A percentile compares a stretch with the other conserved stretches of the same genome.
Conservation (phyloP, 2,888 invertebrate genomes). For the Brassicogethes aeneus region DNA sequence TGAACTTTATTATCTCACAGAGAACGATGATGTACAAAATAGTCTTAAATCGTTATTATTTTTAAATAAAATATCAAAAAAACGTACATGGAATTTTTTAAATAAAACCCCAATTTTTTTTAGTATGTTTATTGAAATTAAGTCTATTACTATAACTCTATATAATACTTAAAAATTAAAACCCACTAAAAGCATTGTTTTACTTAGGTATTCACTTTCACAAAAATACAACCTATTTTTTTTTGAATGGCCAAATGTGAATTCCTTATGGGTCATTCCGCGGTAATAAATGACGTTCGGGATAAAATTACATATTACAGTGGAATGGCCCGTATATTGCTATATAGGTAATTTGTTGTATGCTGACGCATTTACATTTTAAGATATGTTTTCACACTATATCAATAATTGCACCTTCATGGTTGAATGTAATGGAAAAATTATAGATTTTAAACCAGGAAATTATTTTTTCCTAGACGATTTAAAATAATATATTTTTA, state of each 20-base stretch:
- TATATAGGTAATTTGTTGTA: no score
- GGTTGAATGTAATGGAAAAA: no score
- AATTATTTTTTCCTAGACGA: no score
- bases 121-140: slow-evolving; percentile 31
- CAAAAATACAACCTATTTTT: slow-evolving; percentile 33
- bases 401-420: no score
- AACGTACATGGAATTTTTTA: slow-evolving; percentile 3
- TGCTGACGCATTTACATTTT: no score
- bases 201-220: slow-evolving; percentile 36
- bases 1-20: slow-evolving; percentile 15
- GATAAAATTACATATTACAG: no score
- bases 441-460: no score
- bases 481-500: no score
- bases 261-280: slow-evolving; percentile 23
- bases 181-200: slow-evolving; percentile 36
- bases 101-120: slow-evolving; percentile 7
- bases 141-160: slow-evolving; percentile 32
- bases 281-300: no score
- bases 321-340: no score
- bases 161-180: slow-evolving; percentile 34
- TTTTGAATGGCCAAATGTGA: slow-evolving; percentile 22
- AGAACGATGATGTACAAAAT: slow-evolving; percentile 6
- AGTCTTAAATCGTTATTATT: slow-evolving; percentile 10
- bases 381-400: no score
- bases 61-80: slow-evolving; percentile 11